Conservation (phyloP, 2,888 invertebrate species). For the Nowickia ferox region DNA sequence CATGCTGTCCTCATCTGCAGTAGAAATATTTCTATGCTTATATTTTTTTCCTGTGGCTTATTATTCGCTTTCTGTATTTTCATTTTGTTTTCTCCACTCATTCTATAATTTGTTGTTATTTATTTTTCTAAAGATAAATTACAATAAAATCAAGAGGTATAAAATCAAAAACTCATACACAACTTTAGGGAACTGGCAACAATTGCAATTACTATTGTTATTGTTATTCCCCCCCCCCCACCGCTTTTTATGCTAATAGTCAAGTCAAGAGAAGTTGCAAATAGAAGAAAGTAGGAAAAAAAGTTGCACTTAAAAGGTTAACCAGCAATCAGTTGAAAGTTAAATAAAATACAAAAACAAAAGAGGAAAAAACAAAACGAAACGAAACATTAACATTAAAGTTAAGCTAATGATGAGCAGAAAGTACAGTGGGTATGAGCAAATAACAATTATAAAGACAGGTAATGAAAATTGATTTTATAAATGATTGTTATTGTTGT, state of each 20-base stretch:
- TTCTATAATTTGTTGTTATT: constrained; percentile 5
- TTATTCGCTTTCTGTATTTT: background rate
- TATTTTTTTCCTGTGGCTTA: background rate
- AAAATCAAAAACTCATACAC: constrained; percentile 14
- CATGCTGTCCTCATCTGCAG: background rate
- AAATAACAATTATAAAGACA: background rate
- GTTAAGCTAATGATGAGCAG: background rate
- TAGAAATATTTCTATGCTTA: background rate
- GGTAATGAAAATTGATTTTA: too few relatives aligned
- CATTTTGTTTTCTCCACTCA: background rate
- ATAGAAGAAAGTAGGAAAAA: background rate
- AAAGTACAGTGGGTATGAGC: constrained; percentile 1
- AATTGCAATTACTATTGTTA: constrained; percentile 32
- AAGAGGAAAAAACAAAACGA: background rate
- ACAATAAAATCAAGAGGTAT: constrained; percentile 43
- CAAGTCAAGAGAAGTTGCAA: background rate
- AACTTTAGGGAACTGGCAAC: constrained; percentile 37
- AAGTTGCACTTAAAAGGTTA: constrained; percentile 45
- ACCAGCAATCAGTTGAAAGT: constrained; percentile 29
- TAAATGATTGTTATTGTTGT: too few relatives aligned
- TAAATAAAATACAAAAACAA: constrained; percentile 24
- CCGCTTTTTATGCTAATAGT: background rate
- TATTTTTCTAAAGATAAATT: background rate
- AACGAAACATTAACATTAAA: background rate
- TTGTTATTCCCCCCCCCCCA: background rate